A percentile compares a stretch with the other conserved stretches of the same genome.
Conservation (phyloP, 2,888 invertebrate species). For the Amblyjoppa fuscipennis region DNA sequence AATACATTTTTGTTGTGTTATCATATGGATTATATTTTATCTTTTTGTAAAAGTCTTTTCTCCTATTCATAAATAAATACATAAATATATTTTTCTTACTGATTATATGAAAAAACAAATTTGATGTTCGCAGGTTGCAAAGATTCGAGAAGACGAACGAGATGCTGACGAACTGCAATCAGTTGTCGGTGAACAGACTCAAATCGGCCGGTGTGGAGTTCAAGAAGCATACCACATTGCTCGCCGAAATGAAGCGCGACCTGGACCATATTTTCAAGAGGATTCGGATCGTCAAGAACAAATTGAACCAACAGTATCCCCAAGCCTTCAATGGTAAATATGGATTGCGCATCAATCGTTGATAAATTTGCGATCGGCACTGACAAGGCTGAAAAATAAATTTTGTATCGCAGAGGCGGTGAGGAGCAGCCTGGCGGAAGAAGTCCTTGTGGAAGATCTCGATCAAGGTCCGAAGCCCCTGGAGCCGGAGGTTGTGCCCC, state of each 20-base stretch:
- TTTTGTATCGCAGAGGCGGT: conserved; percentile 79
- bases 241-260: conserved; percentile 97
- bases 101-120: neutral
- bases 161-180: conserved; percentile 98
- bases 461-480: conserved; percentile 80
- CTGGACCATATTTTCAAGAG: conserved; percentile 97
- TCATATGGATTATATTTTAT: too few relatives aligned
- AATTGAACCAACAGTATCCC: conserved; percentile 88
- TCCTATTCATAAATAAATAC: neutral
- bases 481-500: conserved; percentile 80
- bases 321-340: conserved; percentile 83
- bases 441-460: conserved; percentile 82
- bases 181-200: conserved; percentile 94
- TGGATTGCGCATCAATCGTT: neutral
- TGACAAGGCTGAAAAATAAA: neutral
- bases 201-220: conserved; percentile 95
- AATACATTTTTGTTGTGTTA: too few relatives aligned
- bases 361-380: neutral
- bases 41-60: neutral
- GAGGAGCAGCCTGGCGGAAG: conserved; percentile 83
- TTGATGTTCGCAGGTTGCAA: conserved; percentile 90
- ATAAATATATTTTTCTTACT: neutral
- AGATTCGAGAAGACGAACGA: conserved; percentile 99
- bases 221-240: conserved; percentile 94
- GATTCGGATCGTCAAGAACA: conserved; percentile 93